Percentiles rank a stretch among this genome's conserved stretches.
Conservation (phyloP, 2,797 vertebrate genomes). For the Anguilla obscura region DNA sequence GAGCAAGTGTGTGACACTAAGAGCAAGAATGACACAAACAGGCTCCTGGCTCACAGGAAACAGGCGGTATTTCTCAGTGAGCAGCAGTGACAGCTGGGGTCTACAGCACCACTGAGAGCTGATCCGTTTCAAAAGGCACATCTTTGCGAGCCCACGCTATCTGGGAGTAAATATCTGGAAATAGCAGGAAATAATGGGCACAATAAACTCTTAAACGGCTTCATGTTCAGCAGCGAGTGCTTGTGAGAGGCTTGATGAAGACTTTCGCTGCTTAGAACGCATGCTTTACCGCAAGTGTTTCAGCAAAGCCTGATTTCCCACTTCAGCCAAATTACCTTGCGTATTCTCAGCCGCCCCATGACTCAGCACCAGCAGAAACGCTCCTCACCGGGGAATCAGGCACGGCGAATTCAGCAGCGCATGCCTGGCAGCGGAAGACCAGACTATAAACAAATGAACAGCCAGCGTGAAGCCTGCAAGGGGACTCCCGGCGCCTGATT, state of each 20-base stretch:
- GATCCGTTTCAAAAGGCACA: neutral
- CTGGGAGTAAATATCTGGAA: neutral
- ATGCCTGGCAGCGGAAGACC: neutral
- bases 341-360: conserved; percentile 13
- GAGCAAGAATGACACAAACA: neutral
- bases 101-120: neutral
- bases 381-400: neutral
- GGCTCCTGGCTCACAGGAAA: neutral
- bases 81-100: neutral
- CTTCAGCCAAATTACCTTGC: neutral
- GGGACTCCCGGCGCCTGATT: neutral
- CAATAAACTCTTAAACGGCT: neutral
- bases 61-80: neutral
- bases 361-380: neutral
- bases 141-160: neutral
- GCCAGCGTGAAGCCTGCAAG: neutral
- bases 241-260: conserved; percentile 1
- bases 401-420: neutral
- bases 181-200: neutral
- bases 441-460: conserved; percentile 1
- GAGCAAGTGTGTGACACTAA: neutral
- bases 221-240: neutral
- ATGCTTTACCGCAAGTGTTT: conserved; percentile 18
- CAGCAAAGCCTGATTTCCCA: conserved; percentile 10
- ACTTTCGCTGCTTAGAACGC: neutral